phyloP scores from a whole-genome alignment of 2,888 invertebrate species.

The Macrosiphum euphorbiae region DNA sequence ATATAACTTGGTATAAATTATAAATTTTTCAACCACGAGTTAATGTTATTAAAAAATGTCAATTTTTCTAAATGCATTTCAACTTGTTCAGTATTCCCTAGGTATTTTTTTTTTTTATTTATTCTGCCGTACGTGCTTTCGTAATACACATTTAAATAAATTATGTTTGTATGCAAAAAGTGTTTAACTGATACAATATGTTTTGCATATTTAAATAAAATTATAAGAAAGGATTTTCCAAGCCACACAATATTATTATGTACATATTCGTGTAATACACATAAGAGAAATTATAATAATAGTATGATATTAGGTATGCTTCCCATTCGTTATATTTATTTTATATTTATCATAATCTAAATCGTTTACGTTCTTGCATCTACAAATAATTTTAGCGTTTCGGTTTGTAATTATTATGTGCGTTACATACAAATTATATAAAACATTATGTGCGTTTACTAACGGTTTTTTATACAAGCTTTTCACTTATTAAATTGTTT shows the following conservation, averaged over 20 bases:
- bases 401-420: constrained; percentile 12
- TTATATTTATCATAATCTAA: constrained; percentile 20
- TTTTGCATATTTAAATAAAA: constrained; percentile 13
- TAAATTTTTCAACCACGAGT: neutral
- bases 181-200: neutral
- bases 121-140: neutral
- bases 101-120: neutral
- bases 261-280: neutral
- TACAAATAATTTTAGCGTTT: constrained; percentile 19
- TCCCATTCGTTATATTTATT: constrained; percentile 1
- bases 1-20: neutral
- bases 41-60: neutral
- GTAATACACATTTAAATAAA: constrained; percentile 10
- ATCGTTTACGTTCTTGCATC: constrained; percentile 8
- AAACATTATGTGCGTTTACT: neutral
- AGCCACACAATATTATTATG: neutral
- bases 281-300: constrained; percentile 30
- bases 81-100: neutral
- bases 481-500: constrained; percentile 2
- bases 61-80: neutral
- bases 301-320: neutral
- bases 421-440: constrained; percentile 14
- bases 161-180: neutral
- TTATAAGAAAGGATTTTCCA: neutral
- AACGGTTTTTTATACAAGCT: neutral